Conservation (phyloP, 1,140 invertebrate genomes). For the Calycopis cecrops region DNA sequence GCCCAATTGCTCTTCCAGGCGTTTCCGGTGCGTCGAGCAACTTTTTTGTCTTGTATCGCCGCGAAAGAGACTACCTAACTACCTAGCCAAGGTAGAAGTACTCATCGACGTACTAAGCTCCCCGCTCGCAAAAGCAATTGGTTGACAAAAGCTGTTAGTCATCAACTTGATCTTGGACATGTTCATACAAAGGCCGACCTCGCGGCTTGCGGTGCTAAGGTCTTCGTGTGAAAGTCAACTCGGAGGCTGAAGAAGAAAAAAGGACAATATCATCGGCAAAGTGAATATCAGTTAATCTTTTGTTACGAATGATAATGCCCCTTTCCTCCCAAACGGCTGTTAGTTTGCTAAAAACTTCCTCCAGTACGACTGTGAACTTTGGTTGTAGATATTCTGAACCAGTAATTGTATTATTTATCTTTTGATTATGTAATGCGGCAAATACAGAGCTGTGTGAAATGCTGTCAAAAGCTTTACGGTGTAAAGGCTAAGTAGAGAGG, state of each 20-base stretch:
- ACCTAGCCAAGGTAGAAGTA: background rate
- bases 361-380: too few species aligned
- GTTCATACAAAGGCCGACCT: conserved; percentile 5
- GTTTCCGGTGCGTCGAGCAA: too few species aligned
- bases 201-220: conserved; percentile 1
- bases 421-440: too few species aligned
- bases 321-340: too few species aligned
- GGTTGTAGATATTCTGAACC: too few species aligned
- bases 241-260: background rate
- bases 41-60: background rate
- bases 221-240: background rate
- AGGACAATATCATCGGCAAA: conserved; percentile 3
- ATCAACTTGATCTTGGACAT: conserved; percentile 1
- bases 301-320: too few species aligned
- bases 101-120: background rate
- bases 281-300: background rate
- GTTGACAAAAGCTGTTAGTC: background rate
- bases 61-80: background rate
- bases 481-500: too few species aligned
- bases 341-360: too few species aligned
- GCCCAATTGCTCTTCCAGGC: too few species aligned
- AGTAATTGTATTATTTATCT: too few species aligned
- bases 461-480: too few species aligned
- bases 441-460: too few species aligned
- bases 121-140: background rate